These are phyloP conservation scores for Copsychus sechellarum DNA, from an alignment of 2,113 vertebrate genomes.

Conservation along the genomic window DNA sequence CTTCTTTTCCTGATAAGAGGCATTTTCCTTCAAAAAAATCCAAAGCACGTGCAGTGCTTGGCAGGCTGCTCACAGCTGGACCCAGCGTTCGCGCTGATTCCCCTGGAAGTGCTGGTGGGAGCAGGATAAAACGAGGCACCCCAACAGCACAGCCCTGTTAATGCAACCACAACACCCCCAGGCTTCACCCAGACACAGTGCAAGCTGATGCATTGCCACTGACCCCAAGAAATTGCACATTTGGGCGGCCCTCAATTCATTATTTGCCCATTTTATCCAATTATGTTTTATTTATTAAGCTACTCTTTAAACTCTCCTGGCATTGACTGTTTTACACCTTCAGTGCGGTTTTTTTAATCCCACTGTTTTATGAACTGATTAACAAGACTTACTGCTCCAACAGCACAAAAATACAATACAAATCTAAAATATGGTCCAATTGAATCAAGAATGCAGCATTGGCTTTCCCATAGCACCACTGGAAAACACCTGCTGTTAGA, in stretches of 20 bases:
- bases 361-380: slow-evolving; percentile 22
- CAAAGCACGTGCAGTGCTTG: not conserved
- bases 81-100: not conserved
- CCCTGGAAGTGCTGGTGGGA: not conserved
- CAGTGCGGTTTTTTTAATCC: not conserved
- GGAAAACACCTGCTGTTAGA: slow-evolving; percentile 22
- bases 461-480: not conserved
- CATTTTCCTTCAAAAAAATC: not conserved
- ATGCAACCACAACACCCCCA: not conserved
- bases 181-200: not conserved
- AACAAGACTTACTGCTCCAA: not conserved
- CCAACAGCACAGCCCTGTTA: not conserved
- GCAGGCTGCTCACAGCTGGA: fast-evolving
- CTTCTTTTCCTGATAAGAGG: not conserved
- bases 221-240: not conserved
- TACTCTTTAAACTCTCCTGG: not conserved
- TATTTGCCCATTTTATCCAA: not conserved
- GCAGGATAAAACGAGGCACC: not conserved
- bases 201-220: not conserved
- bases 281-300: slow-evolving; percentile 24
- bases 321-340: not conserved
- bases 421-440: not conserved
- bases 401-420: not conserved
- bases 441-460: not conserved
- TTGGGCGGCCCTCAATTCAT: not conserved